phyloP scores from a whole-genome alignment of 2,113 vertebrate genomes.

The Channa maculata region DNA sequence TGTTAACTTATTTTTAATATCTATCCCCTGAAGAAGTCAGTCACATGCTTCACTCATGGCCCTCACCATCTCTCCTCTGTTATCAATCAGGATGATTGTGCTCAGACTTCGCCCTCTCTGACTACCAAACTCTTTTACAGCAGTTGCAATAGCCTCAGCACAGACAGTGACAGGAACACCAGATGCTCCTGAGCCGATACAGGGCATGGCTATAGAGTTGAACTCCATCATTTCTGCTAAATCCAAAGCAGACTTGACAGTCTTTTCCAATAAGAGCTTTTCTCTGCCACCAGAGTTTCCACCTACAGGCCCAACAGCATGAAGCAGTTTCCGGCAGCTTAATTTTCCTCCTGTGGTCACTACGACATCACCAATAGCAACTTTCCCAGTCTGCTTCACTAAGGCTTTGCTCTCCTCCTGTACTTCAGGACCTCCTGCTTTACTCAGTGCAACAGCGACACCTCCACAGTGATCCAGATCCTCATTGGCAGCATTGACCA shows the following conservation, averaged over 20 bases:
- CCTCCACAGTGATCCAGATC: slow-evolving; percentile 59
- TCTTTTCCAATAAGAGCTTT: slow-evolving; percentile 35
- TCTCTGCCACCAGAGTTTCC: slow-evolving; percentile 38
- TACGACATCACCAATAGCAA: slow-evolving; percentile 42
- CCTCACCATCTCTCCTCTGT: slow-evolving; percentile 49
- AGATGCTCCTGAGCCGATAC: slow-evolving; percentile 67
- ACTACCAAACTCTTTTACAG: slow-evolving; percentile 56
- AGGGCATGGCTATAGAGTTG: slow-evolving; percentile 72
- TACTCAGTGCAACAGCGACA: slow-evolving; percentile 68
- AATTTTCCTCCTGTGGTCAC: slow-evolving; percentile 67
- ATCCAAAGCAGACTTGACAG: slow-evolving; percentile 44
- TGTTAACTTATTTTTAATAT: neutral
- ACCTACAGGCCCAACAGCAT: slow-evolving; percentile 72
- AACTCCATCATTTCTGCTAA: slow-evolving; percentile 44
- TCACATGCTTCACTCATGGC: slow-evolving; percentile 65
- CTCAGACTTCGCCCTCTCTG: slow-evolving; percentile 42
- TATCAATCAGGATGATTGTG: slow-evolving; percentile 61
- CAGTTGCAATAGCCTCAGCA: slow-evolving; percentile 68
- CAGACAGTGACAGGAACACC: slow-evolving; percentile 64
- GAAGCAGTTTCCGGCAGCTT: slow-evolving; percentile 69
- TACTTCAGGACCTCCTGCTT: slow-evolving; percentile 67
- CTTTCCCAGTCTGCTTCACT: slow-evolving; percentile 35
- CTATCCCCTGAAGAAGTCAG: slow-evolving; percentile 16
- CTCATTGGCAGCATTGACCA: slow-evolving; percentile 79
- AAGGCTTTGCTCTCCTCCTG: slow-evolving; percentile 58